Base-by-base conservation (phyloP, 2,797 vertebrate species). In the Labroides dimidiatus region DNA sequence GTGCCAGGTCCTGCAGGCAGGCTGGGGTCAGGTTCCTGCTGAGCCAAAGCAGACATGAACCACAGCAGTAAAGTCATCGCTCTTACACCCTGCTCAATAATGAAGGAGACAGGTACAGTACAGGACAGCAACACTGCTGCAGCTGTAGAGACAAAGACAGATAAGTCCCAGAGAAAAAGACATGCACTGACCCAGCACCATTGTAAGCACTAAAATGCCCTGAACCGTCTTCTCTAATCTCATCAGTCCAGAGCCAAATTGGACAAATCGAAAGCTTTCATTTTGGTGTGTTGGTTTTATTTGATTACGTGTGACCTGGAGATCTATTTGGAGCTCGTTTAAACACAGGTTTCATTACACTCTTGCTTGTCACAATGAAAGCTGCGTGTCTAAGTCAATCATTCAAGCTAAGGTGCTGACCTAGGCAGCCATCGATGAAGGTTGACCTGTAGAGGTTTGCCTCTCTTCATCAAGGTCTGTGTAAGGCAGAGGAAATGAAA, bases 11-110 rank as follows among this genome's bases (percentile, higher is more conserved):
- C 50, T 44, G 52, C 9, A 48, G 69, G 66, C 67, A 67, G 24
- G 16, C 43, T 10, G 61, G 23, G 71, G 49, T 91, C 84, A 74
- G 68, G 77, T 91, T 89, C 76, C 75, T 8, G 63, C 79, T 82
- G 76, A 88, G 69, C 55, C 69, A 85, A 51, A 72, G 79, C 77
- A 69, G 71, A 87, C 77, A 74, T 36, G 37, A 75, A 63, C 52
- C 64, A 17, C 64, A 55, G 52, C 24, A 73, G 58, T 60, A 64
- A 82, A 80, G 77, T 75, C 81, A 79, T 62, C 71, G 59, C 50
- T 77, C 67, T 72, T 50, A 81, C 64, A 77, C 21, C 69, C 68
- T 69, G 50, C 54, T 88, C 76, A 86, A 87, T 87, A 83, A 90
- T 86, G 69, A 81, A 85, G 69, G 56, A 78, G 64, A 77, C 66